These are phyloP conservation scores for Megalurothrips usitatus DNA, from an alignment of 2,888 invertebrate species.

Conservation along the genomic window DNA sequence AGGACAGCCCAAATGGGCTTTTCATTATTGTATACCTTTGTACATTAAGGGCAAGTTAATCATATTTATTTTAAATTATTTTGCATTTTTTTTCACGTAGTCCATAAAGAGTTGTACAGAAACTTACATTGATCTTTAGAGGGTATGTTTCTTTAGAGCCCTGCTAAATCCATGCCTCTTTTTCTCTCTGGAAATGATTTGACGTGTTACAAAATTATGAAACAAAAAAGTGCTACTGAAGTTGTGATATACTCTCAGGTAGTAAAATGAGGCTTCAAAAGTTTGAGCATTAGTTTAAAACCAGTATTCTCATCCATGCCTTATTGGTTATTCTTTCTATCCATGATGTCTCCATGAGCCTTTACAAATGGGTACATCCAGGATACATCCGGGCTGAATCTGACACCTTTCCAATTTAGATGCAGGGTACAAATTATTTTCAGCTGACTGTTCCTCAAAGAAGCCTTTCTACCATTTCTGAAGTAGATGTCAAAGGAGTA, in stretches of 20 bases:
- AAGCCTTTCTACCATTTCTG: background rate
- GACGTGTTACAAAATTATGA: background rate
- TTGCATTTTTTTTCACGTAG: constrained; percentile 16
- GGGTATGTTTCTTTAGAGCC: background rate
- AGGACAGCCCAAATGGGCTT: background rate
- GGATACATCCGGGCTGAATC: background rate
- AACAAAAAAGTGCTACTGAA: background rate
- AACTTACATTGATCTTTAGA: constrained; percentile 14
- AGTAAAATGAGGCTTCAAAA: background rate
- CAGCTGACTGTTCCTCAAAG: constrained; percentile 15
- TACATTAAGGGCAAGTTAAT: constrained; percentile 14
- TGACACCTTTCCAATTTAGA: background rate
- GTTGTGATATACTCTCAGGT: constrained; percentile 19
- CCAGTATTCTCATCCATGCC: background rate
- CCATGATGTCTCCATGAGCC: constrained; percentile 12
- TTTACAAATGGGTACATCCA: background rate
- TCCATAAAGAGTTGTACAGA: constrained; percentile 20
- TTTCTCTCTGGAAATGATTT: background rate
- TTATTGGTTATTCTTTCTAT: constrained; percentile 1
- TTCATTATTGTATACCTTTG: constrained; percentile 13
- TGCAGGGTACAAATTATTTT: constrained; percentile 16
- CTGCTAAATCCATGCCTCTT: background rate
- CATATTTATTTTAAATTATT: constrained; percentile 27
- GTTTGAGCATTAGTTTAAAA: background rate
- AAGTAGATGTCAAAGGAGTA: constrained; percentile 4